Base-by-base conservation (phyloP, 2,888 invertebrate species). In the Lepeophtheirus nordmannii region DNA sequence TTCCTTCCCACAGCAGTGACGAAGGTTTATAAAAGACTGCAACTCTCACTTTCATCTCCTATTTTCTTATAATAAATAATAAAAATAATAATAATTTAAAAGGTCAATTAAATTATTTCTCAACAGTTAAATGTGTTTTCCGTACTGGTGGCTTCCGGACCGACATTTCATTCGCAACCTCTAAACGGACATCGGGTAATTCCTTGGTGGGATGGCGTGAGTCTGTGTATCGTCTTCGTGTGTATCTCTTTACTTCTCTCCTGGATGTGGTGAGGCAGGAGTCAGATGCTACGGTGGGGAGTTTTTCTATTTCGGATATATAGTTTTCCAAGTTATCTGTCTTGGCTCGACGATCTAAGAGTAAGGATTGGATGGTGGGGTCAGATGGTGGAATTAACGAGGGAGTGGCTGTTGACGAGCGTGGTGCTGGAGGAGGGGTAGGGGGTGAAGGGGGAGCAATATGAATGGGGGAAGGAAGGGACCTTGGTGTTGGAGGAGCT, bases 181-280 rank as follows among this genome's bases (percentile, higher is more conserved):
- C 66, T 30, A 22, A 38, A 12, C 41, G 37, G 58, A 80, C 77
- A 69, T 79, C 80, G 10, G 80, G 80, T 70, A 82, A 76, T 74
- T 80, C 81, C 67, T 79, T 77, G 0, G 81, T 81, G 67, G 78
- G 80, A 72, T 82, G 82, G 71, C 82, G 77, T 57, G 80, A 79
- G 70, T 82, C 82, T 1, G 82, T 81, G 72, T 82, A 82, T 68
- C 81, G 76, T 69, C 82, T 74, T 71, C 82, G 81, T 7, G 80
- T 80, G 71, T 82, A 81, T 70, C 82, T 82, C 70, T 82, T 81
- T 2, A 53, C 22, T 41, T 61, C 60, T 17, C 53, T 59, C 11
- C 30, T 46, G 23, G 46, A 22, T n/a, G 63, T 53, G 62, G 62
- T 40, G 17, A 20, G 12, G 17, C 53, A 46, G 1, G 64, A 56